These are phyloP conservation scores for Bradypodion ventrale DNA, from an alignment of 2,797 vertebrate genomes.

Conservation along the genomic window DNA sequence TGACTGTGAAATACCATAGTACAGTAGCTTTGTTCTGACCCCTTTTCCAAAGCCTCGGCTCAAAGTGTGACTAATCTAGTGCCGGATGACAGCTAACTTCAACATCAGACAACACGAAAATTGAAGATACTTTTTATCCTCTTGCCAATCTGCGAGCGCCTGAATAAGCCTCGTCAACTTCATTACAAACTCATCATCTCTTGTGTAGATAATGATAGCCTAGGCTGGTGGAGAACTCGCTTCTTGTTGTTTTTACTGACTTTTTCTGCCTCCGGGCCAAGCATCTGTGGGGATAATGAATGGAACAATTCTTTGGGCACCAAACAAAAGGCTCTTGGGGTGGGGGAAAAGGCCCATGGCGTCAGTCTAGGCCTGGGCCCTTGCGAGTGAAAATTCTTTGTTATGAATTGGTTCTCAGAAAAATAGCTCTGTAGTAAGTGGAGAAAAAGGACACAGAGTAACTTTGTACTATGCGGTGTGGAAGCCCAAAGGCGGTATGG, in stretches of 20 bases:
- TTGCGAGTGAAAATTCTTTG: conserved; percentile 85
- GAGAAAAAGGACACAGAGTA: conserved; percentile 84
- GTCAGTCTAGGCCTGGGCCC: conserved; percentile 77
- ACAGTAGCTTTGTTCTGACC: conserved; percentile 86
- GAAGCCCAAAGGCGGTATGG: conserved; percentile 77
- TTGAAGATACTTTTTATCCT: conserved; percentile 88
- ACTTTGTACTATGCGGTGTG: conserved; percentile 78
- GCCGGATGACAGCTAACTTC: conserved; percentile 85
- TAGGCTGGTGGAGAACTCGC: conserved; percentile 82
- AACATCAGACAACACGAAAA: conserved; percentile 86
- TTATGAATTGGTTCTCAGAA: conserved; percentile 83
- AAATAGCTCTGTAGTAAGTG: conserved; percentile 82
- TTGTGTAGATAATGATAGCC: conserved; percentile 88
- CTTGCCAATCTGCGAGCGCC: conserved; percentile 83
- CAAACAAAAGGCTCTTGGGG: conserved; percentile 86
- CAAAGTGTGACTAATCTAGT: conserved; percentile 86
- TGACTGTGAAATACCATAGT: conserved; percentile 86
- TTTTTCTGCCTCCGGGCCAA: conserved; percentile 85
- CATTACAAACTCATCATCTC: conserved; percentile 87
- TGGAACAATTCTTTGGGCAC: conserved; percentile 86
- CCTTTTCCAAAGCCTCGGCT: conserved; percentile 83
- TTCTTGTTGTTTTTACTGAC: conserved; percentile 87
- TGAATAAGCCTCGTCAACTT: conserved; percentile 89
- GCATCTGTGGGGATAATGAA: conserved; percentile 88
- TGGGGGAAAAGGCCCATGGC: conserved; percentile 80